Base-by-base conservation (phyloP, 2,113 vertebrate genomes). In the Oncorhynchus nerka region DNA sequence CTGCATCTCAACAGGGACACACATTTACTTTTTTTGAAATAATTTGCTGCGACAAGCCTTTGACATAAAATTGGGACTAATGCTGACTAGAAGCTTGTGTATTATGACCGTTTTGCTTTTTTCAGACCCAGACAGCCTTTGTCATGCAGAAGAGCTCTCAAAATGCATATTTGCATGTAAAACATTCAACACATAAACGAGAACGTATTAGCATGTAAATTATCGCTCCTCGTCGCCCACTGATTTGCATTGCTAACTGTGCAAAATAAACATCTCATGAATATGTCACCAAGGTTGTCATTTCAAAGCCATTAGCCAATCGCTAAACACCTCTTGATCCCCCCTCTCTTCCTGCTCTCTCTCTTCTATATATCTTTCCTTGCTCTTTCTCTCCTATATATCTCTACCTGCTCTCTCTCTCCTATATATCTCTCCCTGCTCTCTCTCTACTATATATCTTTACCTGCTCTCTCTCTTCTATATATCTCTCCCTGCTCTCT, bases 141-240 rank as follows among this genome's bases (percentile, higher is more conserved):
- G 49, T 55, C 16, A 55, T 26, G 57, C 71, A 24, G 30, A 68
- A 78, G 24, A 68, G 61, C 77, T 77, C 72, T 80, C 15, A 68
- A 73, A 74, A 77, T 45, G 77, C 59, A 69, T 73, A 79, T 77
- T 75, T 75, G 79, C 65, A 13, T 30, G 16, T 48, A 59, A 73
- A 74, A 82, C 77, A 66, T 75, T 81, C 81, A 45, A 30, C 68
- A 65, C 24, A 51, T 66, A 7, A 9, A 75, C 73, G 68, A 70
- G 76, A 76, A 69, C 26, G 12, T 85, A 85, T 85, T 80, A 79
- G 30, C 72, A 82, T 86, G 83, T 75, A 81, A 85, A 89, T 78
- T 4, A 19, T 19, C 13, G 34, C 73, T 34, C 65, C 39, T 3
- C 20, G 48, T 65, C 69, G 22, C 65, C 39, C 67, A 68, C 30